phyloP scores from a whole-genome alignment of 2,888 invertebrate species.

The Dugesia japonica region DNA sequence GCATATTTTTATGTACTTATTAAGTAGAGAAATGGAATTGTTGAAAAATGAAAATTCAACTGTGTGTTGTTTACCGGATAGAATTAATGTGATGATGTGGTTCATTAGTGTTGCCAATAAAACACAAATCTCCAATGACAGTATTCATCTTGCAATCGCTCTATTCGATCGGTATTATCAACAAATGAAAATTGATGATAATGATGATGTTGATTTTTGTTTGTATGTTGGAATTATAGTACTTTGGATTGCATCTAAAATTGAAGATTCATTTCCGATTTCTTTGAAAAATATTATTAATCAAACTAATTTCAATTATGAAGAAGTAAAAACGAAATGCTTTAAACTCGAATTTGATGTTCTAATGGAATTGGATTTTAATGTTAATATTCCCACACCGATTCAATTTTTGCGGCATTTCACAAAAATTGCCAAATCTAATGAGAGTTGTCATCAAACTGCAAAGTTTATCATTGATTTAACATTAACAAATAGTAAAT shows the following conservation, averaged over 20 bases:
- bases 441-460: neutral
- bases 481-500: neutral
- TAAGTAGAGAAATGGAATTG: neutral
- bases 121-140: neutral
- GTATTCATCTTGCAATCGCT: neutral
- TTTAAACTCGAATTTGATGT: neutral
- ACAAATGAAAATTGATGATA: neutral
- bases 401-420: neutral
- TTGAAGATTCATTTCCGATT: neutral
- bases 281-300: neutral
- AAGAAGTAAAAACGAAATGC: neutral
- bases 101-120: neutral
- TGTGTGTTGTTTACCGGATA: neutral
- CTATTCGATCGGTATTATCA: neutral
- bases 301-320: neutral
- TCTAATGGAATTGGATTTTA: neutral
- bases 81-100: neutral
- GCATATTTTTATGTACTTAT: neutral
- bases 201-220: neutral
- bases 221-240: neutral
- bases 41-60: neutral
- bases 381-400: neutral
- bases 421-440: neutral
- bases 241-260: conserved; percentile 9
- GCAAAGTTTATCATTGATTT: conserved; percentile 1